These are phyloP conservation scores for Platysteira castanea DNA, from an alignment of 2,113 vertebrate genomes.

Conservation along the genomic window DNA sequence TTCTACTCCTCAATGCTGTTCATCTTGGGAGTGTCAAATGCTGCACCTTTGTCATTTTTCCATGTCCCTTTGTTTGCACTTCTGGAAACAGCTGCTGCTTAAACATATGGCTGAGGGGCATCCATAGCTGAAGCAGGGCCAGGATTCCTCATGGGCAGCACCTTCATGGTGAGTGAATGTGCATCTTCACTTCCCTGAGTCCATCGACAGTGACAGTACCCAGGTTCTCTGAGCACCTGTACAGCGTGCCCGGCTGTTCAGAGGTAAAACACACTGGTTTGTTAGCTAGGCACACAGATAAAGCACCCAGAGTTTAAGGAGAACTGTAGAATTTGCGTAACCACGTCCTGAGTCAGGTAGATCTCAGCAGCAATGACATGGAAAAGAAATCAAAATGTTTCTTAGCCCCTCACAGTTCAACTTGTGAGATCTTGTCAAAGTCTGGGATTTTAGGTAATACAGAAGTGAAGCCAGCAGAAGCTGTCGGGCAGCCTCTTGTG, in stretches of 20 bases:
- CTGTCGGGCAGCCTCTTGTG: background rate
- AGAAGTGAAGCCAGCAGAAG: background rate
- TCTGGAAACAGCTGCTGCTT: background rate
- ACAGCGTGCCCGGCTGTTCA: background rate
- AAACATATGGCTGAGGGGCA: background rate
- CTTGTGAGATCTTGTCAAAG: background rate
- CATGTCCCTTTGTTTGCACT: background rate
- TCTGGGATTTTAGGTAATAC: background rate
- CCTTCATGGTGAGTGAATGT: background rate
- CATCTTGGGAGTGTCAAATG: background rate
- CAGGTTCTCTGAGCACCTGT: background rate
- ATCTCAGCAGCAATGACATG: background rate
- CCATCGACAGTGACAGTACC: background rate
- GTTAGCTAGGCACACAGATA: background rate
- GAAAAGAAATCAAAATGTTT: background rate
- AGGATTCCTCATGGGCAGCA: background rate
- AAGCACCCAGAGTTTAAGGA: background rate
- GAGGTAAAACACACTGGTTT: background rate
- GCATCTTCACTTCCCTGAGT: background rate
- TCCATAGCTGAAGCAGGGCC: background rate
- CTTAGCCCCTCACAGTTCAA: background rate
- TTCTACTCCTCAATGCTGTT: background rate
- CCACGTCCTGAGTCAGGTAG: fast-evolving
- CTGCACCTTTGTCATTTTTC: background rate
- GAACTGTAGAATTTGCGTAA: background rate